Evolutionary conservation across 2,797 vertebrate species (phyloP).

Genomic region (Enteromius viviparus): DNA sequence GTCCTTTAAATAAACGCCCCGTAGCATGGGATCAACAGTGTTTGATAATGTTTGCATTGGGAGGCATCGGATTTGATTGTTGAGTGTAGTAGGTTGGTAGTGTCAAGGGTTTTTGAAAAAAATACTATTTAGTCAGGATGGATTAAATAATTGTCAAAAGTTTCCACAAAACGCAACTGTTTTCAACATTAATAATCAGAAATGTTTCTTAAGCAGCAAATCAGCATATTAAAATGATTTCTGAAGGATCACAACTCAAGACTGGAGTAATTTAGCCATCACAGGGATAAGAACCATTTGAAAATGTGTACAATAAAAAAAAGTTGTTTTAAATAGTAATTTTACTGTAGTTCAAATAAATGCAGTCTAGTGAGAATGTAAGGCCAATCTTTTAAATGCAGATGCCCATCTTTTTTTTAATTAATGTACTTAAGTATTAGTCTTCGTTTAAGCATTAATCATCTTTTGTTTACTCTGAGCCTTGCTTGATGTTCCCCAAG

Average conservation of each 20-base stretch:
- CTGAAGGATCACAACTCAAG: background rate
- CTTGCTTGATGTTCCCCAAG: background rate
- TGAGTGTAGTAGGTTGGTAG: background rate
- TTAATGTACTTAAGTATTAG: background rate
- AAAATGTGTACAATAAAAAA: background rate
- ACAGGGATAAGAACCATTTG: background rate
- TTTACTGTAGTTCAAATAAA: background rate
- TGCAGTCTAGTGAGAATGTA: background rate
- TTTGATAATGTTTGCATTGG: background rate
- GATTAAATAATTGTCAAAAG: background rate
- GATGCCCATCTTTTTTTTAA: background rate
- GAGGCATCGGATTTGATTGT: background rate
- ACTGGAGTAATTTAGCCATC: background rate
- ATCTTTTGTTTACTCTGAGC: background rate
- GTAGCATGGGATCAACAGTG: background rate
- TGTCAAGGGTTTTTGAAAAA: background rate
- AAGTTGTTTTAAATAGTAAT: background rate
- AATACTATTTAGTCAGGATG: background rate
- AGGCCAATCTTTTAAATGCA: background rate
- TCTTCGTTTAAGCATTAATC: background rate
- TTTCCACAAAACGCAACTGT: background rate
- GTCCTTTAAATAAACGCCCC: conserved; percentile 31
- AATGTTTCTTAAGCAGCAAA: background rate
- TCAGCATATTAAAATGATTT: background rate
- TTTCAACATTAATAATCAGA: background rate